These are phyloP conservation scores for Dendrolimus houi DNA, from an alignment of 2,888 invertebrate species.

Conservation along the genomic window DNA sequence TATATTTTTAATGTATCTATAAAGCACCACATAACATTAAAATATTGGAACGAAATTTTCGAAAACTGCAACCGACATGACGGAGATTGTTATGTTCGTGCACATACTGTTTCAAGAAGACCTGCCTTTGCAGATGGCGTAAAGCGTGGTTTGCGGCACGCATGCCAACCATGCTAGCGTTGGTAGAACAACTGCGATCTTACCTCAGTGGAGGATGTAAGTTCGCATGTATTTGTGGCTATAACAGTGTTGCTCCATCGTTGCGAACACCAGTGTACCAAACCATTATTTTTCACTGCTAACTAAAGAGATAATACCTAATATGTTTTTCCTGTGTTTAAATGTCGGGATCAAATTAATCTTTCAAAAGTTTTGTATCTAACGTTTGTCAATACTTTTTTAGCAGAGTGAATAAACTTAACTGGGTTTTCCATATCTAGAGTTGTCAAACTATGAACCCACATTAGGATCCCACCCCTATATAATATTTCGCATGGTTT, in stretches of 20 bases:
- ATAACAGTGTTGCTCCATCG: conserved; percentile 11
- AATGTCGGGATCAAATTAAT: too few relatives aligned
- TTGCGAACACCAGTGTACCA: conserved; percentile 1
- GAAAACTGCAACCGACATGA: too few relatives aligned
- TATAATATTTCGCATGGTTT: neutral
- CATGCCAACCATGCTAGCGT: conserved; percentile 71
- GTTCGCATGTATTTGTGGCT: conserved; percentile 35
- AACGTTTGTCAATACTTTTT: too few relatives aligned
- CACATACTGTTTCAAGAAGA: conserved; percentile 32
- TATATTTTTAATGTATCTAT: too few relatives aligned
- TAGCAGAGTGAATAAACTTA: too few relatives aligned
- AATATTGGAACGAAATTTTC: too few relatives aligned
- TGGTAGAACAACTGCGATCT: conserved; percentile 72
- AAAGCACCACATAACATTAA: too few relatives aligned
- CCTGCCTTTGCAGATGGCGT: conserved; percentile 70
- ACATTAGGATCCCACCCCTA: neutral
- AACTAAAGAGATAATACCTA: too few relatives aligned
- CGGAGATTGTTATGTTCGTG: neutral
- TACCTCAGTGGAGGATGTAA: conserved; percentile 75
- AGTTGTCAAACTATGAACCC: too few relatives aligned
- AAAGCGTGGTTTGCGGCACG: conserved; percentile 60
- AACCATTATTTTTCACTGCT: neutral
- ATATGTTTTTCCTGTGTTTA: too few relatives aligned
- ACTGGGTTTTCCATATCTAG: too few relatives aligned
- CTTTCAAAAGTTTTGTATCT: too few relatives aligned